These are phyloP conservation scores for Dromius quadrimaculatus DNA, from an alignment of 2,888 invertebrate species.

Conservation along the genomic window DNA sequence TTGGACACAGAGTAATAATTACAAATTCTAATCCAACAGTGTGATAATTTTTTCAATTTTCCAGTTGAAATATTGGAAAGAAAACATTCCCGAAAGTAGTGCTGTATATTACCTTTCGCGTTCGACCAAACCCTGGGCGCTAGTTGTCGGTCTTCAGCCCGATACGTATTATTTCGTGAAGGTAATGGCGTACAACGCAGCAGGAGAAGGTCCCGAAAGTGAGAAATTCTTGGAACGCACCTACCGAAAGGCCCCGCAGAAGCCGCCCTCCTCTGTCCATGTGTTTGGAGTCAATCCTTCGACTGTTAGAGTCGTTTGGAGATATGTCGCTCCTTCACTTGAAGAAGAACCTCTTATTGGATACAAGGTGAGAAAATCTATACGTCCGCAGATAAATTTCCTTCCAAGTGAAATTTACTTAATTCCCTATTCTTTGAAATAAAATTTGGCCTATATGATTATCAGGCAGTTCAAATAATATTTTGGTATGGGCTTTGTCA, in stretches of 20 bases:
- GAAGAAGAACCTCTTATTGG: slow-evolving; percentile 95
- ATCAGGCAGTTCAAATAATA: too few species aligned
- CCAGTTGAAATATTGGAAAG: slow-evolving; percentile 91
- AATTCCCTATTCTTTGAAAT: too few species aligned
- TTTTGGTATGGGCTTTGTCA: too few species aligned
- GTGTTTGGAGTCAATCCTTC: slow-evolving; percentile 87
- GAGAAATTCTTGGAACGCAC: slow-evolving; percentile 90
- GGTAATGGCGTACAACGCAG: slow-evolving; percentile 95
- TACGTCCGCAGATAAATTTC: neutral
- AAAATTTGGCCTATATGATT: too few species aligned
- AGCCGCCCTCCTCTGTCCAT: slow-evolving; percentile 93
- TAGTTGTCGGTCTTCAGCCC: slow-evolving; percentile 93
- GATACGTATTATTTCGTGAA: slow-evolving; percentile 94
- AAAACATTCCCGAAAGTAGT: slow-evolving; percentile 79
- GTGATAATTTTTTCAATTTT: slow-evolving; percentile 38
- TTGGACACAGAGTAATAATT: slow-evolving; percentile 83
- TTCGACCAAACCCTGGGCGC: slow-evolving; percentile 85
- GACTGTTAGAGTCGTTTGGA: slow-evolving; percentile 90
- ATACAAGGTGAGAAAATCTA: slow-evolving; percentile 77
- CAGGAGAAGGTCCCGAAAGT: slow-evolving; percentile 96
- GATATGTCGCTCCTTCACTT: slow-evolving; percentile 90
- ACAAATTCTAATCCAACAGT: slow-evolving; percentile 31
- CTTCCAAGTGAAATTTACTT: slow-evolving; percentile 24
- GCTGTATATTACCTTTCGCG: slow-evolving; percentile 87
- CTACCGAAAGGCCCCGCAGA: slow-evolving; percentile 91